Evolutionary conservation across 2,797 vertebrate genomes (phyloP), one percentile per base, ranked within the genome.

Genomic region (Adelosebastes latens): DNA sequence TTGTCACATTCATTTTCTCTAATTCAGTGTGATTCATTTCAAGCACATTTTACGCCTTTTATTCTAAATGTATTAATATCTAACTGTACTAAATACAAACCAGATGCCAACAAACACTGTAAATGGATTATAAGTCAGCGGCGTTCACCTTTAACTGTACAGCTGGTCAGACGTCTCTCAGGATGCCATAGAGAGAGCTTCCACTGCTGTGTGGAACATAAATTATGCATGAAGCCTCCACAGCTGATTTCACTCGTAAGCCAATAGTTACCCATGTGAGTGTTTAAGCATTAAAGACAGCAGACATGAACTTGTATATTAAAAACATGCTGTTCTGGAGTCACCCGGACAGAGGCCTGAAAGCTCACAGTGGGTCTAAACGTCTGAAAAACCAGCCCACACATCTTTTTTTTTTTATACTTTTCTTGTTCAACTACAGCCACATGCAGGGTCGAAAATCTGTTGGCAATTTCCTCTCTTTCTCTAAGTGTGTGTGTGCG

Each of bases 381-480:
- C 7, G 1, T 56, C 53, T 63, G 7, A 53, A 46, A 36, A 68
- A 14, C 1, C 11, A 24, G 22, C 22, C 27, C 56, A 20, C 22
- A 1, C 20, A 1, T 32, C 39, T 56, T 64, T 64, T 32, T 58
- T 10, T 12, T 5, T n/a, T 20, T 22, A 4, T 1, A 20, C 11
- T 36, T 34, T 14, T 36, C n/a, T 72, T 14, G n/a, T 75, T 80
- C 67, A 34, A 58, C 74, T 76, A 71, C 53, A 76, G 83, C 72
- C 84, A 80, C 70, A 85, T 80, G 73, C 70, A 4, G 68, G 60
- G 64, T 64, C 58, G 69, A 78, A 85, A 89, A 83, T 87, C 86
- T 92, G 90, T 71, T 86, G 87, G 59, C 83, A 92, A 92, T 94
- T 95, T 87, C 82, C 85, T 89, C 81, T 77, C 53, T 65, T 22